Percentiles rank a stretch among this genome's conserved stretches.
Conservation (phyloP, 2,888 invertebrate genomes). For the Aleiodes leptofemur region DNA sequence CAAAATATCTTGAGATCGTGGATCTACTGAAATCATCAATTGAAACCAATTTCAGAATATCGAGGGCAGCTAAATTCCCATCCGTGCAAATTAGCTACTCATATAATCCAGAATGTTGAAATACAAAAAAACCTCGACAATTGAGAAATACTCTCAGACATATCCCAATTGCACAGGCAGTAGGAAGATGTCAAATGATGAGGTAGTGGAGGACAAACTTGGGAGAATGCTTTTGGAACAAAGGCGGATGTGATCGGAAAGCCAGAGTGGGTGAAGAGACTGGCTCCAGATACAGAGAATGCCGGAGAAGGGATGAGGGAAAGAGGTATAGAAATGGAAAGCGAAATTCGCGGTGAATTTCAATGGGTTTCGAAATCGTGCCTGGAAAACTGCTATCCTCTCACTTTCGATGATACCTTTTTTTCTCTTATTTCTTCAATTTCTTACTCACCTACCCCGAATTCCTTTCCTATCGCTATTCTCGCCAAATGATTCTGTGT, state of each 20-base stretch:
- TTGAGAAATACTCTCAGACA: background rate
- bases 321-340: slow-evolving; percentile 73
- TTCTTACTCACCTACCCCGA: slow-evolving; percentile 31
- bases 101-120: background rate
- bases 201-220: slow-evolving; percentile 33
- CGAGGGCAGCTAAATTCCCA: no score
- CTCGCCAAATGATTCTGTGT: slow-evolving; percentile 1
- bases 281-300: slow-evolving; percentile 41
- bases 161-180: background rate
- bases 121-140: no score
- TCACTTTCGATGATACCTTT: slow-evolving; percentile 49
- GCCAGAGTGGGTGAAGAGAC: slow-evolving; percentile 59
- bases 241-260: slow-evolving; percentile 68
- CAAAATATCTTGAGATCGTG: no score
- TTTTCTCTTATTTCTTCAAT: slow-evolving; percentile 29
- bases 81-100: no score
- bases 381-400: slow-evolving; percentile 67
- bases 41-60: no score
- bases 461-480: slow-evolving; percentile 21
- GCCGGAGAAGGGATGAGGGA: slow-evolving; percentile 39
- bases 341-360: slow-evolving; percentile 73
- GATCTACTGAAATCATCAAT: no score
- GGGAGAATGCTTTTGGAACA: slow-evolving; percentile 59
- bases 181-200: slow-evolving; percentile 54
- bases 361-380: slow-evolving; percentile 70